Percentiles rank a stretch among this genome's conserved stretches.
These are phyloP conservation scores for Troilus luridus DNA, from an alignment of 2,888 invertebrate genomes.

Conservation along the genomic window DNA sequence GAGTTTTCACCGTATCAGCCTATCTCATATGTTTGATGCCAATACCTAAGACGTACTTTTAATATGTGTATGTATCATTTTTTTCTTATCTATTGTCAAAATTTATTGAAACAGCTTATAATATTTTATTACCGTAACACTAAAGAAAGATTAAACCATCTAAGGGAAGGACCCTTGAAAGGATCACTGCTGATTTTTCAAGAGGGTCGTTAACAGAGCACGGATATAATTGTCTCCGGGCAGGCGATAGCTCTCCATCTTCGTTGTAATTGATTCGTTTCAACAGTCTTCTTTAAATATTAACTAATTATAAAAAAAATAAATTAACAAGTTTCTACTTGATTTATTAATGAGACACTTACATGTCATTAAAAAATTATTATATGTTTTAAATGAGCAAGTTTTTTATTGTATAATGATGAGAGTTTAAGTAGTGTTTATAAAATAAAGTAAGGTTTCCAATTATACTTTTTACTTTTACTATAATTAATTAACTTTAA, in stretches of 20 bases:
- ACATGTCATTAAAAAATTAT: too few species aligned
- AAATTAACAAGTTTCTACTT: background rate
- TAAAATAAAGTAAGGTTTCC: too few species aligned
- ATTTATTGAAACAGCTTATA: background rate
- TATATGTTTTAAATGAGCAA: too few species aligned
- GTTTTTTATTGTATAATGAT: background rate
- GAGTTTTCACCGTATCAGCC: too few species aligned
- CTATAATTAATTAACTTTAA: too few species aligned
- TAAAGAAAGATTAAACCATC: background rate
- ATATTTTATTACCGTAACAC: background rate
- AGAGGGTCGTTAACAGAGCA: background rate
- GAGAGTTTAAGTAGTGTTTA: background rate
- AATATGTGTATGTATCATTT: too few species aligned
- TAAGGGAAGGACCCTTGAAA: background rate
- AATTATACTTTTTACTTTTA: too few species aligned
- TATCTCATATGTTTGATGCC: too few species aligned
- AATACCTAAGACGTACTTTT: too few species aligned
- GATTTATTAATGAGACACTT: background rate
- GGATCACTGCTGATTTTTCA: background rate
- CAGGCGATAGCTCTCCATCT: background rate
- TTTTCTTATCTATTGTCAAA: background rate
- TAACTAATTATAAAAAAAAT: background rate
- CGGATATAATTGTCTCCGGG: background rate
- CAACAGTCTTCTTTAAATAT: background rate
- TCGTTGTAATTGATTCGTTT: background rate